Conservation (phyloP, 2,888 invertebrate genomes). For the Hirtodrosophila histrioides region DNA sequence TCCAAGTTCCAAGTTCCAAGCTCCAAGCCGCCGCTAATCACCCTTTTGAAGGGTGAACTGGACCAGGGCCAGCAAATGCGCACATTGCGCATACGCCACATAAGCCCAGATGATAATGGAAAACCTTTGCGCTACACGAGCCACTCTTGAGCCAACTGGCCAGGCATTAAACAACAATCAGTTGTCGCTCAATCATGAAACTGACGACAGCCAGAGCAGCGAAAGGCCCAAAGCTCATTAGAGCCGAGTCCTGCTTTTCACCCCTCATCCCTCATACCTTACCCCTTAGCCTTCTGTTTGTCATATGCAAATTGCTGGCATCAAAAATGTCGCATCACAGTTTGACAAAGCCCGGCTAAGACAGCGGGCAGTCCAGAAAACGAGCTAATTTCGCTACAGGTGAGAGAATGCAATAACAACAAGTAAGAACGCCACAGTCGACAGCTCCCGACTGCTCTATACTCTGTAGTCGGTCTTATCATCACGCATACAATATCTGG, state of each 20-base stretch:
- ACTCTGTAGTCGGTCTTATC: no score
- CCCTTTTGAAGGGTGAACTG: constrained; percentile 23
- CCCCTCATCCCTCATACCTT: not conserved
- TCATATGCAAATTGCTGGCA: constrained; percentile 57
- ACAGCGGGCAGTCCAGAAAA: constrained; percentile 41
- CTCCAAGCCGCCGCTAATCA: constrained; percentile 54
- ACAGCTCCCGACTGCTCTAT: no score
- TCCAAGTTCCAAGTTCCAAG: constrained; percentile 42
- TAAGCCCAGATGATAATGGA: constrained; percentile 8
- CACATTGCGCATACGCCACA: constrained; percentile 48
- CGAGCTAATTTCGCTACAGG: constrained; percentile 57
- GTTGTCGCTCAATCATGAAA: constrained; percentile 36
- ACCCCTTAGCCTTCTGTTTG: not conserved
- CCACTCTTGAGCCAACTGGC: constrained; percentile 2
- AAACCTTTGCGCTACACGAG: not conserved
- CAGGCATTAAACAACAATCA: constrained; percentile 48
- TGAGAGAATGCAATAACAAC: constrained; percentile 31
- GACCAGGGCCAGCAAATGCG: not conserved
- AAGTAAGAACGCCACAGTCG: not conserved
- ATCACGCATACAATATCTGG: no score
- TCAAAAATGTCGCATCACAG: constrained; percentile 36
- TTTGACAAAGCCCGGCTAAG: constrained; percentile 11
- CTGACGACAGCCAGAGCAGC: constrained; percentile 3
- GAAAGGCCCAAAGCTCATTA: constrained; percentile 38
- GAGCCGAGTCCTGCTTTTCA: not conserved